Base-by-base conservation (phyloP, 2,888 invertebrate genomes). In the Nebria salina region DNA sequence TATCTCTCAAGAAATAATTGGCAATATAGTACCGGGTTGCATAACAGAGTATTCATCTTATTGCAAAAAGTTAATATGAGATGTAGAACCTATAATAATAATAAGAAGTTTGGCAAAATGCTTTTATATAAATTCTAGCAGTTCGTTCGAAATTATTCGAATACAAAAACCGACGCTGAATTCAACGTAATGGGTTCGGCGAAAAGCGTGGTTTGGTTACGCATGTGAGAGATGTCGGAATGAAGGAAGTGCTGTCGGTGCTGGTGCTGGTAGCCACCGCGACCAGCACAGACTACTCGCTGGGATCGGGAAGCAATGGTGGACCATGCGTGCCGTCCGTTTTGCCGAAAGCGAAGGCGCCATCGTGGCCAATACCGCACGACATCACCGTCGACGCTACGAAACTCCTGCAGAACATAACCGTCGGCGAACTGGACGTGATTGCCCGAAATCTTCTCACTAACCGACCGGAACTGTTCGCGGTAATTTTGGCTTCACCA, bases 371-470 rank as follows among this genome's bases (percentile, higher is more conserved):
- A 77, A 88, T 86, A 34, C 84, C 83, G 65, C 89, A 89, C 85
- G 90, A 89, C 84, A 86, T 87, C 75, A 88, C 89, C 74, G 89
- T 90, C 20, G 89, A 89, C 11, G 88, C 88, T 70, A 82, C 43
- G 26, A 77, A 83, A 64, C 78, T 82, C 65, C 87, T 90, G 42
- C 90, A 89, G n/a, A 89, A 89, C 72, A 89, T 89, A 41, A 89
- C 89, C 84, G 84, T 84, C 85, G 83, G 83, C 84, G 86, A 89
- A 89, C 87, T 89, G 90, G 87, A 86, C 88, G 89, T 87, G 84
- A 83, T 84, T 83, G 84, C 91, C 7, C 91, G 91, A 9, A 89
- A 90, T 78, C 88, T 91, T 20, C 90, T 91, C 83, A 89, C 91
- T 13, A 89, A 90, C 81, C 89, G 91, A 41, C 88, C 86, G 11